phyloP scores from a whole-genome alignment of 1,140 invertebrate genomes.

The Zophobas atratus region DNA sequence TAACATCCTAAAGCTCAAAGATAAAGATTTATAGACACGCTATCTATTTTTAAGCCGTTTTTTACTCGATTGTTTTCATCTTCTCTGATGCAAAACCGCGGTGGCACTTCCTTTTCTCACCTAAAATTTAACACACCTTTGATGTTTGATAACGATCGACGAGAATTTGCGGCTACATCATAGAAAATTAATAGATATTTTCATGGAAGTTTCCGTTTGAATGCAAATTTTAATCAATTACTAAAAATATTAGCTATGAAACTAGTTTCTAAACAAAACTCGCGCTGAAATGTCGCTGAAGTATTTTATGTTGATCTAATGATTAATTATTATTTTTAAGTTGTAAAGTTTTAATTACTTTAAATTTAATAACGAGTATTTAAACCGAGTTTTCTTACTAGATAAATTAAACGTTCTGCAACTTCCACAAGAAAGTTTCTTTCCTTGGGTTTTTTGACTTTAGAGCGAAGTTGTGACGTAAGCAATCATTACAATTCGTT shows the following conservation, averaged over 20 bases:
- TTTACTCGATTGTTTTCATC: constrained; percentile 42
- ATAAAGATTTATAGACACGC: constrained; percentile 40
- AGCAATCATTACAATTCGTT: constrained; percentile 48
- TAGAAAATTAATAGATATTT: constrained; percentile 27
- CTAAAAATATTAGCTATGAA: too few species aligned
- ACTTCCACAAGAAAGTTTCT: not conserved
- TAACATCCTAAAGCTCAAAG: constrained; percentile 37
- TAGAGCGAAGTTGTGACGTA: constrained; percentile 34
- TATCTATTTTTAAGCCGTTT: constrained; percentile 36
- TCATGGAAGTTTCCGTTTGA: not conserved
- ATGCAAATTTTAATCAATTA: constrained; percentile 3
- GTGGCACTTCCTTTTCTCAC: constrained; percentile 10
- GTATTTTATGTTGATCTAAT: too few species aligned
- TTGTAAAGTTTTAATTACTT: too few species aligned
- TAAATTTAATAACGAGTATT: not conserved
- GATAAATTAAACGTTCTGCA: not conserved
- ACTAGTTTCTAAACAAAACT: too few species aligned
- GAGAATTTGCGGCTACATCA: not conserved
- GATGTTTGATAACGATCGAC: constrained; percentile 18
- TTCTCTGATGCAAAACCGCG: constrained; percentile 11
- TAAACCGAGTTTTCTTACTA: not conserved
- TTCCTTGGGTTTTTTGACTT: constrained; percentile 23
- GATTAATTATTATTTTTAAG: too few species aligned
- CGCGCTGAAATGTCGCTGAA: too few species aligned
- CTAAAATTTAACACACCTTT: constrained; percentile 23